phyloP scores from a whole-genome alignment of 35 echinoderm and acorn worm genomes.

The Ophioderma brevispina region DNA sequence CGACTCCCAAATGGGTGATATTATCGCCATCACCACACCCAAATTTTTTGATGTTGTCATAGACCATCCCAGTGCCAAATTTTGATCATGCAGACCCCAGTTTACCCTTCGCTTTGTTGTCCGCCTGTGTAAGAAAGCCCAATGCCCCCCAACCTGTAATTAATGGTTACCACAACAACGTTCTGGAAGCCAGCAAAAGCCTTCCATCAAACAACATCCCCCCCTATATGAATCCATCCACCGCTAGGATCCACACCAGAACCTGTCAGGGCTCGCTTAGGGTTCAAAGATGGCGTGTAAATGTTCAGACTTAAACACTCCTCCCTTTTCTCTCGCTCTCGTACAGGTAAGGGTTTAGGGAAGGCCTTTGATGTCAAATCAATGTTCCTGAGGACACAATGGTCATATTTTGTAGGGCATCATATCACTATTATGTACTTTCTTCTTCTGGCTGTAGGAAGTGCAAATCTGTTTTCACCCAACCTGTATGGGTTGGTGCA shows the following conservation, averaged over 20 bases:
- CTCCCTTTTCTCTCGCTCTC: constrained; percentile 44
- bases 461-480: constrained; percentile 74
- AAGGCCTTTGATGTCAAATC: constrained; percentile 21
- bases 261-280: constrained; percentile 56
- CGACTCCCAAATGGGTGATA: constrained; percentile 86
- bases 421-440: constrained; percentile 48
- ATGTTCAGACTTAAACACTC: constrained; percentile 87
- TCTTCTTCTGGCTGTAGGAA: constrained; percentile 44
- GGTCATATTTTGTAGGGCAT: constrained; percentile 83
- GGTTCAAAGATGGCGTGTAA: constrained; percentile 62
- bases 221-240: constrained; percentile 65
- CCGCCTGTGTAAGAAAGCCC: constrained; percentile 78
- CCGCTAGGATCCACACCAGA: constrained; percentile 84
- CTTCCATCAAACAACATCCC: constrained; percentile 73
- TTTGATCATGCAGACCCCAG: constrained; percentile 87
- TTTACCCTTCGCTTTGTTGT: constrained; percentile 74
- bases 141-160: constrained; percentile 81
- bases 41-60: constrained; percentile 79
- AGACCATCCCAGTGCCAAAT: constrained; percentile 72
- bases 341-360: constrained; percentile 8
- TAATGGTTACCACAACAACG: constrained; percentile 82
- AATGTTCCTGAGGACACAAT: constrained; percentile 66
- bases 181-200: constrained; percentile 79
- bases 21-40: constrained; percentile 67
- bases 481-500: constrained; percentile 73